Evolutionary conservation across 2,888 invertebrate species (phyloP).

Genomic region (Eudemis profundana): DNA sequence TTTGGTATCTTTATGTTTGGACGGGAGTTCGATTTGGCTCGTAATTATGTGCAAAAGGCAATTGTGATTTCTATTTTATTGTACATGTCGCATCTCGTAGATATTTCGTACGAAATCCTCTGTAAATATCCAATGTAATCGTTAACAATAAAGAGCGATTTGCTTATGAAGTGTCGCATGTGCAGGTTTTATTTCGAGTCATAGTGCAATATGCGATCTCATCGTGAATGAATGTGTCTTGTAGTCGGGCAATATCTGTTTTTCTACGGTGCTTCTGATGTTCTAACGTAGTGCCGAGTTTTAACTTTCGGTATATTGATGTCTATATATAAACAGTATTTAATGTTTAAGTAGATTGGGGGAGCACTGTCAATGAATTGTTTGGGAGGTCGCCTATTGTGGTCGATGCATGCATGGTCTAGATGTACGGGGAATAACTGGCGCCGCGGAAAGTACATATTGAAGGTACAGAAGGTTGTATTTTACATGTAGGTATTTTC

Average conservation of each 20-base stretch:
- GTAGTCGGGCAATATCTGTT: constrained; percentile 52
- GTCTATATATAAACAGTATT: constrained; percentile 45
- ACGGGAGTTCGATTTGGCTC: constrained; percentile 32
- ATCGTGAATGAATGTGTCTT: constrained; percentile 51
- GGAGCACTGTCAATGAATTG: constrained; percentile 41
- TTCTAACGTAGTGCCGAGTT: constrained; percentile 27
- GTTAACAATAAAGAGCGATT: constrained; percentile 52
- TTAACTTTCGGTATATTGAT: constrained; percentile 45
- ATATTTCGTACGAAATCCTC: constrained; percentile 48
- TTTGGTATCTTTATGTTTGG: constrained; percentile 52
- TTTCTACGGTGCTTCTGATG: constrained; percentile 57
- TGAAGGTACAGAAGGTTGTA: constrained; percentile 75
- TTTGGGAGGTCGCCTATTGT: constrained; percentile 63
- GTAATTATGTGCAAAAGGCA: constrained; percentile 8
- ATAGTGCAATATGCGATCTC: constrained; percentile 71
- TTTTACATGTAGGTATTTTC: constrained; percentile 81
- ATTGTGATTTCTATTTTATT: constrained; percentile 26
- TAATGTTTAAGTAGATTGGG: constrained; percentile 30
- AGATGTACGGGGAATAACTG: constrained; percentile 48
- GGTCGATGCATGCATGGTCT: constrained; percentile 4
- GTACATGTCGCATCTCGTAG: constrained; percentile 24
- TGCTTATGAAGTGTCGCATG: constrained; percentile 53
- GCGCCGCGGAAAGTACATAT: constrained; percentile 53
- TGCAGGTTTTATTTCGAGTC: constrained; percentile 37
- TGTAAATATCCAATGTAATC: constrained; percentile 64